These are phyloP conservation scores for Chaetophractus vellerosus DNA, from an alignment of 2,797 vertebrate species.

Conservation along the genomic window DNA sequence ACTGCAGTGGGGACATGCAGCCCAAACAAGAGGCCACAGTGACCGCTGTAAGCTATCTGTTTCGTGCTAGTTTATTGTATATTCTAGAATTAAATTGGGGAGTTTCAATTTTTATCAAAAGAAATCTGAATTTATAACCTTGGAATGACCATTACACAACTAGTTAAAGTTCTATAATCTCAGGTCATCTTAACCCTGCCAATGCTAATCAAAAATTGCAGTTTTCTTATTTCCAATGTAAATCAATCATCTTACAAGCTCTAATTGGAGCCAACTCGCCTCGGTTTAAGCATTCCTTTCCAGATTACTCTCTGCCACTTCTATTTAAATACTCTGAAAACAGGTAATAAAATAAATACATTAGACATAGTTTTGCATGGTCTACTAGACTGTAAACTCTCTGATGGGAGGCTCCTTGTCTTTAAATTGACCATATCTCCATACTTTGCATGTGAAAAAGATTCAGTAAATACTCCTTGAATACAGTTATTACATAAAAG, in stretches of 20 bases:
- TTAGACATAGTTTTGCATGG: not conserved
- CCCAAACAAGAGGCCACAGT: not conserved
- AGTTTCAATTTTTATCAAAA: slow-evolving; percentile 36
- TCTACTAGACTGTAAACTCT: not conserved
- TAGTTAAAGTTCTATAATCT: not conserved
- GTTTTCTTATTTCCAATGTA: not conserved
- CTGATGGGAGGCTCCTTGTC: not conserved
- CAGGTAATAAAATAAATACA: not conserved
- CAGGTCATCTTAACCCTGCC: not conserved
- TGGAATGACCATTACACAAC: not conserved
- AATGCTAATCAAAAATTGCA: not conserved
- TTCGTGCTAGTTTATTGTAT: not conserved
- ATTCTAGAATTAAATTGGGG: slow-evolving; percentile 34
- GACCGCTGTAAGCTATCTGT: not conserved
- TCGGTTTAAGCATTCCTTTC: not conserved
- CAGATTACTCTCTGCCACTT: not conserved
- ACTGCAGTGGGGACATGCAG: not conserved
- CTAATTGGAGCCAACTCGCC: not conserved
- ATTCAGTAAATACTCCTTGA: not conserved
- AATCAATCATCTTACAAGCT: not conserved
- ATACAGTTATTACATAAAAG: not conserved
- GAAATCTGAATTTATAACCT: slow-evolving; percentile 14
- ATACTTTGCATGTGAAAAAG: not conserved
- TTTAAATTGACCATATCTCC: not conserved
- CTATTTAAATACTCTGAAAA: not conserved